Percentiles rank a stretch among this genome's conserved stretches.
phyloP scores from a whole-genome alignment of 2,113 vertebrate genomes.

The Pyxicephalus adspersus region DNA sequence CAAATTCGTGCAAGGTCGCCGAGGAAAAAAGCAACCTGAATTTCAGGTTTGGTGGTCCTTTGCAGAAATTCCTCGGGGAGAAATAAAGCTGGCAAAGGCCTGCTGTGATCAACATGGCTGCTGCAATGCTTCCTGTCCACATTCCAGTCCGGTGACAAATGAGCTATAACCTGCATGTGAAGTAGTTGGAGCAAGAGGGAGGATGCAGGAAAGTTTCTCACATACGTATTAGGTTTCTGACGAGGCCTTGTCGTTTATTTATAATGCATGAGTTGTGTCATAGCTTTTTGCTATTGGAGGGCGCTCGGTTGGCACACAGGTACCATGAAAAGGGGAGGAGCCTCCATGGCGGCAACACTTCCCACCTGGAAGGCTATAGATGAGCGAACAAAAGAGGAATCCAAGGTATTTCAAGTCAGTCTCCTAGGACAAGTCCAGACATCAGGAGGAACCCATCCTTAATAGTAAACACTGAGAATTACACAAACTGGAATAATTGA shows the following conservation, averaged over 20 bases:
- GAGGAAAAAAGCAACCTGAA: background rate
- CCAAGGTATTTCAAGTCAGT: background rate
- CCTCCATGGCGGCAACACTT: background rate
- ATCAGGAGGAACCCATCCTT: background rate
- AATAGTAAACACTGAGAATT: background rate
- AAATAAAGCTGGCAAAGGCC: too few species aligned
- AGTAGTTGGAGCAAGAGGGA: background rate
- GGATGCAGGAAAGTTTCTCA: background rate
- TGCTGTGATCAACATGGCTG: too few species aligned
- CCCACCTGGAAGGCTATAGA: background rate
- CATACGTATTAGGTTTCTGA: conserved; percentile 27
- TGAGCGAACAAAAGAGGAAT: conserved; percentile 2
- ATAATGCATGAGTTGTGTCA: conserved; percentile 34
- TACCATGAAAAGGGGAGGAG: background rate
- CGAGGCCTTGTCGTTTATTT: background rate
- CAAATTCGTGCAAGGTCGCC: too few species aligned
- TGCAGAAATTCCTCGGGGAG: too few species aligned
- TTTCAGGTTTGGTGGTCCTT: background rate
- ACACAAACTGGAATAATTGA: background rate
- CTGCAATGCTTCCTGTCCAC: background rate
- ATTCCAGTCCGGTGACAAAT: background rate
- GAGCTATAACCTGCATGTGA: background rate
- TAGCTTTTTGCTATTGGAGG: background rate
- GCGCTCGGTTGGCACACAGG: conserved; percentile 12
- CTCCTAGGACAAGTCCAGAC: conserved; percentile 26